Evolutionary conservation across 1,140 invertebrate species (phyloP).

Genomic region (Apis mellifera): DNA sequence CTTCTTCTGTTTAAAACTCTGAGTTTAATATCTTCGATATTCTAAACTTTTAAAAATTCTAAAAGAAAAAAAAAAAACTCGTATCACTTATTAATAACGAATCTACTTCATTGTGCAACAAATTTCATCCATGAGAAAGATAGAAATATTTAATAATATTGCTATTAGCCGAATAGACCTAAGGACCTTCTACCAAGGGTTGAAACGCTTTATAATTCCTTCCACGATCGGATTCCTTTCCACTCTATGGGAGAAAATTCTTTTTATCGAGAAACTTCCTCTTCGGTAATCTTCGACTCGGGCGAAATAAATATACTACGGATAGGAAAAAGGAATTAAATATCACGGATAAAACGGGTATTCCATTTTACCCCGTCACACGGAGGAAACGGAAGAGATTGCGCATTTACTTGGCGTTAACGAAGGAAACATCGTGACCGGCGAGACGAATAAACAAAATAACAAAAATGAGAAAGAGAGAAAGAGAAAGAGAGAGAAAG

Average conservation of each 20-base stretch:
- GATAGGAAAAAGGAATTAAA: background rate
- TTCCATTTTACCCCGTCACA: constrained; percentile 12
- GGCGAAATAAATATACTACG: background rate
- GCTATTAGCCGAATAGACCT: too few species aligned
- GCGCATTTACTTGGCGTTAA: constrained; percentile 14
- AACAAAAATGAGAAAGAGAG: background rate
- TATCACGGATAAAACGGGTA: constrained; percentile 6
- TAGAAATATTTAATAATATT: too few species aligned
- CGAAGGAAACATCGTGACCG: background rate
- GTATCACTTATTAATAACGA: too few species aligned
- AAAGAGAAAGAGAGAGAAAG: background rate
- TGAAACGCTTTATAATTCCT: too few species aligned
- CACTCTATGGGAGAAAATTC: background rate
- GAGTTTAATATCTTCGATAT: too few species aligned
- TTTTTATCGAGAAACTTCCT: background rate
- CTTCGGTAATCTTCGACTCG: background rate
- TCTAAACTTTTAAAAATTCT: too few species aligned
- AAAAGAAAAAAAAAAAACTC: too few species aligned
- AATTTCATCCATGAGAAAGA: too few species aligned
- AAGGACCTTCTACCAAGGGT: too few species aligned
- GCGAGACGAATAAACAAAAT: constrained; percentile 13
- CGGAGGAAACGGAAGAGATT: background rate
- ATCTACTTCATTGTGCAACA: too few species aligned
- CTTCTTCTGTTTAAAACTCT: too few species aligned
- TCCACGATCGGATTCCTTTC: too few species aligned